Evolutionary conservation across 2,888 invertebrate genomes (phyloP).

Genomic region (Nemotelus nigrinus): DNA sequence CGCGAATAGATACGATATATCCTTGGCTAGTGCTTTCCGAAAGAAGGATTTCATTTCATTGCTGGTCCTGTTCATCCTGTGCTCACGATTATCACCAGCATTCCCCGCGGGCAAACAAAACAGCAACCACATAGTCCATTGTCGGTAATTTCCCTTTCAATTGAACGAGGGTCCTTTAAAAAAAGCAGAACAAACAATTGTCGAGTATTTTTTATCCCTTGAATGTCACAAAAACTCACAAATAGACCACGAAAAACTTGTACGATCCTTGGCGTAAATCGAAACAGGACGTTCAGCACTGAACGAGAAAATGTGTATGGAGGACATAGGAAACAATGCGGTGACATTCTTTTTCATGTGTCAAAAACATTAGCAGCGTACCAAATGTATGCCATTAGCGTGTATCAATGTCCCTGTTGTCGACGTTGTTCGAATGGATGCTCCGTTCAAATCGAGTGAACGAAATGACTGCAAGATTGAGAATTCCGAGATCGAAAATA

Average conservation of each 20-base stretch:
- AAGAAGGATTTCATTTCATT: conserved; percentile 35
- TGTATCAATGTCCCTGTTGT: conserved; percentile 33
- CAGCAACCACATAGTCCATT: conserved; percentile 42
- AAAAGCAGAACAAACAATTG: conserved; percentile 44
- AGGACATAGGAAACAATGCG: conserved; percentile 32
- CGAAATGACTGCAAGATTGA: conserved; percentile 27
- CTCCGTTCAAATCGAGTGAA: neutral
- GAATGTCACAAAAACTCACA: conserved; percentile 43
- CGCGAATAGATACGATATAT: conserved; percentile 38
- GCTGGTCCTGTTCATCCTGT: neutral
- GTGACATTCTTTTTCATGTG: conserved; percentile 43
- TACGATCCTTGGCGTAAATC: conserved; percentile 11
- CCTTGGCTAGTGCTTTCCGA: conserved; percentile 38
- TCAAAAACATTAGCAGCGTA: conserved; percentile 39
- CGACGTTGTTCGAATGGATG: neutral
- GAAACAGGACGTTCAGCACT: conserved; percentile 10
- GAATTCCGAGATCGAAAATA: conserved; percentile 7
- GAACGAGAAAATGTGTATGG: conserved; percentile 12
- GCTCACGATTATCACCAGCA: conserved; percentile 43
- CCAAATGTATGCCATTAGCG: conserved; percentile 41
- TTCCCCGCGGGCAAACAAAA: conserved; percentile 35
- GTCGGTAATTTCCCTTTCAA: conserved; percentile 44
- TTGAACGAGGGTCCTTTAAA: conserved; percentile 32
- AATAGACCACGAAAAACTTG: conserved; percentile 36
- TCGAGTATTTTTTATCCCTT: conserved; percentile 38